Evolutionary conservation across 2,113 vertebrate genomes (phyloP).

Genomic region (Anolis carolinensis): DNA sequence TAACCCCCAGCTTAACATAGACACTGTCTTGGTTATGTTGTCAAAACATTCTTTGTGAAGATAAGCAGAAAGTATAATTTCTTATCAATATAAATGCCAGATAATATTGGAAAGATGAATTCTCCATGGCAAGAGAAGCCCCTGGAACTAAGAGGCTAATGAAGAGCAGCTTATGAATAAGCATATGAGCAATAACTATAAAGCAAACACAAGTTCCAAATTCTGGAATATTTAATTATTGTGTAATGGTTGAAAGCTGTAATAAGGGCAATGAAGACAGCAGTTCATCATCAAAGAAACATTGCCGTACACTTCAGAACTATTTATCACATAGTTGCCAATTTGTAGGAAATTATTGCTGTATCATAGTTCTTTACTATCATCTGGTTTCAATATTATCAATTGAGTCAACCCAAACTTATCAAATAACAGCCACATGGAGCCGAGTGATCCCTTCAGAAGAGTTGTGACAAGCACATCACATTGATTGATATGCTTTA

Average conservation of each 20-base stretch:
- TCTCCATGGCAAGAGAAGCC: slow-evolving; percentile 4
- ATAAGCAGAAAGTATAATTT: not conserved
- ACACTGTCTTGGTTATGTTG: not conserved
- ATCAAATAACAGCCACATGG: not conserved
- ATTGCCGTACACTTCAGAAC: not conserved
- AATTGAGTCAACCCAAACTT: not conserved
- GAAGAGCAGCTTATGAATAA: slow-evolving; percentile 26
- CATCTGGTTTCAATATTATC: not conserved
- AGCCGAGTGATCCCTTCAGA: not conserved
- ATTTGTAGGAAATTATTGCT: not conserved
- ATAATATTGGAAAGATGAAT: not conserved
- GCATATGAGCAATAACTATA: slow-evolving; percentile 6
- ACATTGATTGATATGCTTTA: not conserved
- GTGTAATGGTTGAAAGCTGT: not conserved
- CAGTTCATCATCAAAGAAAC: not conserved
- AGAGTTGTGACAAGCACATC: not conserved
- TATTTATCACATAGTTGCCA: not conserved
- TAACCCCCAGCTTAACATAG: not conserved
- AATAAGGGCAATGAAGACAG: not conserved
- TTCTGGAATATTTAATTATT: slow-evolving; percentile 13
- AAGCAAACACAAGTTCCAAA: not conserved
- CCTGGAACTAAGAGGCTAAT: slow-evolving; percentile 25
- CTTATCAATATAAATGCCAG: not conserved
- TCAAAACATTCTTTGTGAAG: not conserved
- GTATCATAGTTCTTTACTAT: not conserved